Conservation (phyloP, 1,140 invertebrate genomes). For the Brachionus angularis region DNA sequence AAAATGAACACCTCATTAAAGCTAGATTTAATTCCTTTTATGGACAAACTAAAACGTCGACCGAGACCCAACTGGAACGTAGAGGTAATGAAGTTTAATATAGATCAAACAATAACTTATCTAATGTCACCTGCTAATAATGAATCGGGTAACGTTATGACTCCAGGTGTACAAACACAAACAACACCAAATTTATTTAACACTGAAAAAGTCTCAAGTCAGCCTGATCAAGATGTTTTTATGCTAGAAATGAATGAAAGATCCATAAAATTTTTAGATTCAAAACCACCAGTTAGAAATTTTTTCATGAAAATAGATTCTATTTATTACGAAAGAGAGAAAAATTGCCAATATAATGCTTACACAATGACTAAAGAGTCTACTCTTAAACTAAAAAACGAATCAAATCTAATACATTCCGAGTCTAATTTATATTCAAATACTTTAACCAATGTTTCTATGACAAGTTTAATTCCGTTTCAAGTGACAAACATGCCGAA, state of each 20-base stretch:
- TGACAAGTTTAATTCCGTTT: constrained; percentile 10
- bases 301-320: constrained; percentile 42
- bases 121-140: constrained; percentile 16
- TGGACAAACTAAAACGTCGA: constrained; percentile 78
- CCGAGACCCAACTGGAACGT: constrained; percentile 83
- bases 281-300: constrained; percentile 10
- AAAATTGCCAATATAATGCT: background rate
- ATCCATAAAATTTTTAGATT: constrained; percentile 13
- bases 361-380: too few relatives aligned
- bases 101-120: constrained; percentile 60
- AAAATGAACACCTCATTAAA: constrained; percentile 57
- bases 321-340: constrained; percentile 8
- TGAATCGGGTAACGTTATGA: too few relatives aligned
- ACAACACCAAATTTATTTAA: constrained; percentile 60
- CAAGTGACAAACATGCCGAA: constrained; percentile 3
- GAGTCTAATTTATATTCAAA: background rate
- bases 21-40: constrained; percentile 69
- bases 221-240: constrained; percentile 63
- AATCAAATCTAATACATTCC: background rate
- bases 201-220: constrained; percentile 84
- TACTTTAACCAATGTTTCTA: constrained; percentile 4
- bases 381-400: too few relatives aligned
- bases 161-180: too few relatives aligned
- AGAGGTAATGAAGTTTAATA: constrained; percentile 77
- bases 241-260: constrained; percentile 42